Percentiles rank a stretch among this genome's conserved stretches.
Conservation (phyloP, 2,888 invertebrate genomes). For the Himalopsyche kuldschensis region DNA sequence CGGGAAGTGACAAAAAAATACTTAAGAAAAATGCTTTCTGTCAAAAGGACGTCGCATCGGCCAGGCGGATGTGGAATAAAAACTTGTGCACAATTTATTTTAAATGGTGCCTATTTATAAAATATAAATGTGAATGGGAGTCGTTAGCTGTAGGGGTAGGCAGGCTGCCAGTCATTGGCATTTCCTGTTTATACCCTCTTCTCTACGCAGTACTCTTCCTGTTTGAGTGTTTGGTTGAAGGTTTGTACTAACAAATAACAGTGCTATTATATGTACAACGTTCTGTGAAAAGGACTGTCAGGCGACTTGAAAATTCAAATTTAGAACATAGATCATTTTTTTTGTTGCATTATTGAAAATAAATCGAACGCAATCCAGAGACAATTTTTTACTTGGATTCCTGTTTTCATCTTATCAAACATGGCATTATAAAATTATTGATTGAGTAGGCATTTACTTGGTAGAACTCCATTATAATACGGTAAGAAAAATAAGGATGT, state of each 20-base stretch:
- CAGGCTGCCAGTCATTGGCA: conserved; percentile 11
- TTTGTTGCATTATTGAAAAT: no score
- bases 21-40: not conserved
- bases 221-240: not conserved
- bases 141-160: not conserved
- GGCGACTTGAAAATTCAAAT: not conserved
- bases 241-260: not conserved
- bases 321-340: not conserved
- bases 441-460: no score
- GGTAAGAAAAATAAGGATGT: no score
- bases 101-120: not conserved
- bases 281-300: not conserved
- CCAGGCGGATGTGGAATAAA: not conserved
- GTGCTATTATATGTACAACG: not conserved
- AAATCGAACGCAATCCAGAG: no score
- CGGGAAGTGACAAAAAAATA: not conserved
- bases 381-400: no score
- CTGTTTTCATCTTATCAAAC: no score
- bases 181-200: conserved; percentile 16
- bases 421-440: no score
- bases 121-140: not conserved
- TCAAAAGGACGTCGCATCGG: not conserved
- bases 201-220: not conserved
- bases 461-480: no score
- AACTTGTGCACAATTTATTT: not conserved